Percentiles rank a stretch among this genome's conserved stretches.
phyloP scores from a whole-genome alignment of 2,113 vertebrate genomes.

The Myiopsitta monachus region DNA sequence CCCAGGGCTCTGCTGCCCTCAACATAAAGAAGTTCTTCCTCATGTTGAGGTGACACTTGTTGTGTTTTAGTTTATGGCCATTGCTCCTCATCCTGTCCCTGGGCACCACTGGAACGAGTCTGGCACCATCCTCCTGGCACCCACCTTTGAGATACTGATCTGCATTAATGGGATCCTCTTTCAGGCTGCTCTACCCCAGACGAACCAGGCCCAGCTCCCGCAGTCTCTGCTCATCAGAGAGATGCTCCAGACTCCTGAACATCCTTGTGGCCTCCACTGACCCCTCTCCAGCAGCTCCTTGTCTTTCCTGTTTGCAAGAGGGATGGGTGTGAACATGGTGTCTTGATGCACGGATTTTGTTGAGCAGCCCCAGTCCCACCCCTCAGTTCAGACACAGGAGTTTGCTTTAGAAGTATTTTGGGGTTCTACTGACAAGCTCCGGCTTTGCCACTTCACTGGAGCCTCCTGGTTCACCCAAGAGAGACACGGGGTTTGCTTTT shows the following conservation, averaged over 20 bases:
- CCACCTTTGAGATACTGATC: background rate
- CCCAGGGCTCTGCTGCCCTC: background rate
- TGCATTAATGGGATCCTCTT: background rate
- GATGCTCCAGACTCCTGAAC: background rate
- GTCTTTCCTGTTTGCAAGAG: background rate
- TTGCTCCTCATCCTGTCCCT: background rate
- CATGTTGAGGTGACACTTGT: background rate
- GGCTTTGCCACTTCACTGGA: background rate
- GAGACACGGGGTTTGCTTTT: background rate
- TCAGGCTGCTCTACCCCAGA: background rate
- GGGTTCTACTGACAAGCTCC: background rate
- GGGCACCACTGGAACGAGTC: background rate
- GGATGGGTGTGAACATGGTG: accelerated
- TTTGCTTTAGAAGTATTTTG: background rate
- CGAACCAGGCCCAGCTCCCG: background rate
- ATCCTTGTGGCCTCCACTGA: background rate
- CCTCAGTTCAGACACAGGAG: accelerated
- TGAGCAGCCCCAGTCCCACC: background rate
- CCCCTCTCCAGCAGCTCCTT: background rate
- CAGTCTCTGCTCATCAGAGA: background rate
- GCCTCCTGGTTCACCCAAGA: background rate
- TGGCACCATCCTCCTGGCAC: background rate
- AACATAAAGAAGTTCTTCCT: background rate
- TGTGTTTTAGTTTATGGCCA: background rate
- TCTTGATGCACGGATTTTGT: background rate